A percentile compares a stretch with the other conserved stretches of the same genome.
Conservation (phyloP, 2,888 invertebrate species). For the Tetheella fluctuosa region DNA sequence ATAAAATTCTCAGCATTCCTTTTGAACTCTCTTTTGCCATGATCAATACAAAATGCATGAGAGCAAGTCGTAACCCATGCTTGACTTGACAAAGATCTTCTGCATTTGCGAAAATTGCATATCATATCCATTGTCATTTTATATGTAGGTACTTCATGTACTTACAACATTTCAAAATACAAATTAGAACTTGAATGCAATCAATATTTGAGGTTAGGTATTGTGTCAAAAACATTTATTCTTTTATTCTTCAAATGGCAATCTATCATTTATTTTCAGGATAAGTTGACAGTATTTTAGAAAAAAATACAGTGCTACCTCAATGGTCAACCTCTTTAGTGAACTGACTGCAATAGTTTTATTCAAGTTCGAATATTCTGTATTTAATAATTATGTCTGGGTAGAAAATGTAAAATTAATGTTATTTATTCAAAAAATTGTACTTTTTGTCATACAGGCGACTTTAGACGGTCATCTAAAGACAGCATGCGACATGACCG, state of each 20-base stretch:
- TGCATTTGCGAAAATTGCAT: conserved; percentile 81
- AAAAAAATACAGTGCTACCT: conserved; percentile 14
- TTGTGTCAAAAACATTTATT: conserved; percentile 16
- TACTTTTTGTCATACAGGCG: conserved; percentile 66
- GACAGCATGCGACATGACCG: conserved; percentile 92
- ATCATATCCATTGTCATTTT: conserved; percentile 72
- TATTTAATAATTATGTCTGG: no score
- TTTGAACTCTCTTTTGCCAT: conserved; percentile 78
- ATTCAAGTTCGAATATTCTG: no score
- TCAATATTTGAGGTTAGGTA: conserved; percentile 19
- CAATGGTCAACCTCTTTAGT: no score
- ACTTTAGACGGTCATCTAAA: conserved; percentile 92
- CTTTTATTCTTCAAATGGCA: conserved; percentile 3
- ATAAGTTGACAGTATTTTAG: conserved; percentile 12
- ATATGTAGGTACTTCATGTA: background rate
- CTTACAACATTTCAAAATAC: background rate
- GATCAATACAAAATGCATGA: conserved; percentile 82
- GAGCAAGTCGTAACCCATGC: conserved; percentile 84
- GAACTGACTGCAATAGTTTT: no score
- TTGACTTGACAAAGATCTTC: conserved; percentile 72
- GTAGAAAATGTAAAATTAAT: background rate
- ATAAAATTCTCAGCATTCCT: conserved; percentile 72
- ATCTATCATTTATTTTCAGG: conserved; percentile 15
- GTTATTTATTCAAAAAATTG: conserved; percentile 10
- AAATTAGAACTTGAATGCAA: background rate